These are phyloP conservation scores for Triops cancriformis DNA, from an alignment of 1,140 invertebrate species.

Conservation along the genomic window DNA sequence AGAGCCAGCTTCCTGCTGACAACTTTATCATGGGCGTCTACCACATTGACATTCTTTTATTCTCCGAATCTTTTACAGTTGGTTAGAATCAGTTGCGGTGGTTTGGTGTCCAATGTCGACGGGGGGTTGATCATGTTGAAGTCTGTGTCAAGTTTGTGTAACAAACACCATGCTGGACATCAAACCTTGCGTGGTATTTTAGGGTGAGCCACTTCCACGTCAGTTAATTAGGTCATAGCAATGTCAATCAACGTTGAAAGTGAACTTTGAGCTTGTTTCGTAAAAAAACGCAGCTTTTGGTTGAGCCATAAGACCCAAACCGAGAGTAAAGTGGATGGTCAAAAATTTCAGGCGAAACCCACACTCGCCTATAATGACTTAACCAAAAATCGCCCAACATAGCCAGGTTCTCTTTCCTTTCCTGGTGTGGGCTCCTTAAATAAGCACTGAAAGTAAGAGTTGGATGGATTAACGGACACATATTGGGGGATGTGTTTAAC, in stretches of 20 bases:
- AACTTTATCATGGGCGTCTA: no score
- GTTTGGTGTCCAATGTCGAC: no score
- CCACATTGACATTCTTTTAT: no score
- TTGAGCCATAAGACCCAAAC: neutral
- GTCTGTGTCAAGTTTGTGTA: no score
- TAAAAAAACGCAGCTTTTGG: no score
- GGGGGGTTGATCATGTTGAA: no score
- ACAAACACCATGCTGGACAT: neutral
- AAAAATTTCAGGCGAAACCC: neutral
- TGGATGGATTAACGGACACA: neutral
- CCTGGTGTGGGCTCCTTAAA: neutral
- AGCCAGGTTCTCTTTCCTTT: neutral
- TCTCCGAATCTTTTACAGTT: no score
- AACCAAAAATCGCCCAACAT: neutral
- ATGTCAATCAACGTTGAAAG: neutral
- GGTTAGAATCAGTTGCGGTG: no score
- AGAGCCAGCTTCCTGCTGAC: no score
- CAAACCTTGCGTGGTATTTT: neutral
- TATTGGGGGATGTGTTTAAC: neutral
- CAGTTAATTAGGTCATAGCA: slow-evolving; percentile 7
- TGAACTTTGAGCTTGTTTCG: neutral
- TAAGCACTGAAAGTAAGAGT: neutral
- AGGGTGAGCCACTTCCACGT: neutral
- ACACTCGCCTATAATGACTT: slow-evolving; percentile 3
- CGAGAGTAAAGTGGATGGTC: neutral